phyloP scores from a whole-genome alignment of 2,888 invertebrate species.

The Eristalinus sepulchralis region DNA sequence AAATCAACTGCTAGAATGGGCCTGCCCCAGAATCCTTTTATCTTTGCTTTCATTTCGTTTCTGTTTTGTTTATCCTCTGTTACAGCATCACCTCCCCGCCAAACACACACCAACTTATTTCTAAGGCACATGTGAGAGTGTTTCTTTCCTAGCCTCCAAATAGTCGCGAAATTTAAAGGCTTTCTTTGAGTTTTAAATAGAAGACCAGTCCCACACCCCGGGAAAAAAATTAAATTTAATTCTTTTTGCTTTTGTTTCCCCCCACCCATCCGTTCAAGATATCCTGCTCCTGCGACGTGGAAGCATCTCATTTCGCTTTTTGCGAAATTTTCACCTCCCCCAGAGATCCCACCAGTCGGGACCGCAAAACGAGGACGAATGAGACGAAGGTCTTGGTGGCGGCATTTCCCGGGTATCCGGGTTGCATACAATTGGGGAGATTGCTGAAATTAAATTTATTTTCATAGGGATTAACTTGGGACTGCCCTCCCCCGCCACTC shows the following conservation, averaged over 20 bases:
- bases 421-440: constrained; percentile 32
- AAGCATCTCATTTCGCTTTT: constrained; percentile 7
- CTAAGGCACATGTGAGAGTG: neutral
- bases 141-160: constrained; percentile 6
- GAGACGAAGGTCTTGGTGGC: neutral
- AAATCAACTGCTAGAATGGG: constrained; percentile 36
- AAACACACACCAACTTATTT: neutral
- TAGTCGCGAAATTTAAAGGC: constrained; percentile 38
- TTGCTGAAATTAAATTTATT: constrained; percentile 54
- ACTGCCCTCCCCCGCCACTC: neutral
- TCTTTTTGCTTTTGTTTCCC: neutral
- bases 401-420: constrained; percentile 28
- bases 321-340: neutral
- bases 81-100: constrained; percentile 25
- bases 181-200: constrained; percentile 25
- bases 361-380: neutral
- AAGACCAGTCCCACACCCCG: neutral
- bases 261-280: constrained; percentile 8
- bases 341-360: neutral
- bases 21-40: constrained; percentile 19
- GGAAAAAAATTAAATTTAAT: constrained; percentile 27
- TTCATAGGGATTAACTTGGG: constrained; percentile 31
- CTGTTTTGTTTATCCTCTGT: constrained; percentile 39
- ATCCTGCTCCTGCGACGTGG: constrained; percentile 3
- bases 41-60: constrained; percentile 35